Conservation (phyloP, 2,888 invertebrate genomes). For the Noctua janthe region DNA sequence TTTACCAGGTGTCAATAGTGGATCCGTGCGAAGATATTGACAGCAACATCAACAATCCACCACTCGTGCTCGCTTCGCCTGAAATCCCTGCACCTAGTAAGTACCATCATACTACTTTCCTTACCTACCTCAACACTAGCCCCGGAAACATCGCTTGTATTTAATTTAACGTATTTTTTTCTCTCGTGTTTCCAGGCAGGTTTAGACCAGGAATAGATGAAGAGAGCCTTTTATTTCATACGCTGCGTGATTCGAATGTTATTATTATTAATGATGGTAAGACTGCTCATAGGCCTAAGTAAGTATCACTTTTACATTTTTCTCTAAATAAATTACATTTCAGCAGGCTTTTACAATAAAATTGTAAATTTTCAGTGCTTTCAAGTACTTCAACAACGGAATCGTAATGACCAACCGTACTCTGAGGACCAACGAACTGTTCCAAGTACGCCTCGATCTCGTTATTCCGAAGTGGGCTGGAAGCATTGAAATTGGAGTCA, state of each 20-base stretch:
- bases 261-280: slow-evolving; percentile 97
- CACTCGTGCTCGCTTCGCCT: slow-evolving; percentile 67
- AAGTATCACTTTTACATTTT: slow-evolving; percentile 76
- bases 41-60: slow-evolving; percentile 88
- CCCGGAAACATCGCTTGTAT: slow-evolving; percentile 60
- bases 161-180: background rate
- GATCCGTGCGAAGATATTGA: slow-evolving; percentile 95
- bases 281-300: slow-evolving; percentile 98
- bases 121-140: background rate
- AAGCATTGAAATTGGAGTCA: slow-evolving; percentile 98
- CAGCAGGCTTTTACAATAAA: background rate
- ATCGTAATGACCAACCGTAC: slow-evolving; percentile 97
- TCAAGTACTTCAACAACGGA: slow-evolving; percentile 98
- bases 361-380: slow-evolving; percentile 90
- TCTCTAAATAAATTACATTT: background rate
- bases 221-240: slow-evolving; percentile 96
- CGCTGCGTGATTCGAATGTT: slow-evolving; percentile 97
- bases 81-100: slow-evolving; percentile 83
- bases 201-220: slow-evolving; percentile 85
- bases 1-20: slow-evolving; percentile 93
- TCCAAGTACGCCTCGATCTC: slow-evolving; percentile 97
- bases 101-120: slow-evolving; percentile 41
- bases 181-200: slow-evolving; percentile 77
- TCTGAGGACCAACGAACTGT: slow-evolving; percentile 96
- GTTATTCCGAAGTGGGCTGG: slow-evolving; percentile 99